A percentile compares a stretch with the other conserved stretches of the same genome.
Evolutionary conservation across 2,113 vertebrate genomes (phyloP).

Genomic region (Vimba vimba): DNA sequence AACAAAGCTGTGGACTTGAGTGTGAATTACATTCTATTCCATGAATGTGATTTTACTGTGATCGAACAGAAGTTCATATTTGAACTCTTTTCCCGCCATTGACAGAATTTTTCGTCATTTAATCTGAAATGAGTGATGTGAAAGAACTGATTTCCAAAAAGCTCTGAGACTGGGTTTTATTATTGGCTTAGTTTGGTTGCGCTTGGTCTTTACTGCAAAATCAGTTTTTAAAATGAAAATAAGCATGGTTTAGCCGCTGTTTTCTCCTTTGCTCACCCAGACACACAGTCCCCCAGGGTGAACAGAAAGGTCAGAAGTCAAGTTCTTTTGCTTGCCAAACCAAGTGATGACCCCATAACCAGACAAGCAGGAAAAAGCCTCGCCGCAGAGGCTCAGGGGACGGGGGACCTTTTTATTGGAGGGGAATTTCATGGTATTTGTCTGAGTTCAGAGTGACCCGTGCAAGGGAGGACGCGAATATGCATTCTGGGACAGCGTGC

Average conservation of each 20-base stretch:
- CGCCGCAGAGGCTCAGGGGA: constrained; percentile 29
- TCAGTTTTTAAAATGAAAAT: neutral
- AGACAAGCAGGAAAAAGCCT: constrained; percentile 41
- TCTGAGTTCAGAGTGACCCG: constrained; percentile 47
- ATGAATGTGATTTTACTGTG: constrained; percentile 2
- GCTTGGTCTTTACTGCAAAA: neutral
- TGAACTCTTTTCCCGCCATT: no score
- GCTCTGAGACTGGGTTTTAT: neutral
- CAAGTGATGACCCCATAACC: constrained; percentile 48
- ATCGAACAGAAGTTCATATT: neutral
- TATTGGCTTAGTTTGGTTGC: neutral
- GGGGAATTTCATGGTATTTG: constrained; percentile 41
- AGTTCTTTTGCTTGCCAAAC: constrained; percentile 45
- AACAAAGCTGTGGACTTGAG: neutral
- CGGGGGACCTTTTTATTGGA: constrained; percentile 45
- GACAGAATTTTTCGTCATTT: neutral
- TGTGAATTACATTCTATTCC: neutral
- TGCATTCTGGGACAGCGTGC: constrained; percentile 41
- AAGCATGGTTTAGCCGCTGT: neutral
- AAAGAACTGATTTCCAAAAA: neutral
- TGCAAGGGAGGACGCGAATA: constrained; percentile 30
- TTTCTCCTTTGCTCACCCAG: constrained; percentile 28
- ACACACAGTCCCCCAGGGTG: constrained; percentile 38
- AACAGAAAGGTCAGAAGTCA: constrained; percentile 41
- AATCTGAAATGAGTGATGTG: neutral